Evolutionary conservation across 1,140 invertebrate genomes (phyloP).

Genomic region (Drosophila athabasca): DNA sequence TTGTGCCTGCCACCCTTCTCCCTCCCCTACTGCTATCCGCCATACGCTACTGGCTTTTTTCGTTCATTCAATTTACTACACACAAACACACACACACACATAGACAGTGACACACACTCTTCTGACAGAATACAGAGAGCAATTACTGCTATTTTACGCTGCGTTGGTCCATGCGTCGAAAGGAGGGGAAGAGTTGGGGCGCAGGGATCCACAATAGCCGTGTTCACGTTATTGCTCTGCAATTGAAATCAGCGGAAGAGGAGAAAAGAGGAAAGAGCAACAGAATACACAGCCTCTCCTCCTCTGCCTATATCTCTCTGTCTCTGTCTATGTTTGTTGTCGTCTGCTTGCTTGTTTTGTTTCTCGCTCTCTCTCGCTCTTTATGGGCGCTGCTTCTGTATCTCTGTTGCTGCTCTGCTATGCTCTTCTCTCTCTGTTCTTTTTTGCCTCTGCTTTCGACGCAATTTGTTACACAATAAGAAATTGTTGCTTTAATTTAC

Average conservation of each 20-base stretch:
- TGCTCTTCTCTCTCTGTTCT: constrained; percentile 31
- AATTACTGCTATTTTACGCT: constrained; percentile 74
- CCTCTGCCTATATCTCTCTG: constrained; percentile 27
- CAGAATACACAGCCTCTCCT: constrained; percentile 37
- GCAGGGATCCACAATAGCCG: background rate
- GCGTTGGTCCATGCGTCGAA: constrained; percentile 18
- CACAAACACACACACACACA: constrained; percentile 8
- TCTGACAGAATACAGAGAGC: constrained; percentile 40
- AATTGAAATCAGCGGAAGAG: constrained; percentile 65
- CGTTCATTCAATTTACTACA: constrained; percentile 79
- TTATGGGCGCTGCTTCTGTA: constrained; percentile 39
- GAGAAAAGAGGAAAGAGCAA: constrained; percentile 16
- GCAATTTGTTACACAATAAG: constrained; percentile 77
- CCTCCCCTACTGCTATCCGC: background rate
- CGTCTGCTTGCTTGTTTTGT: constrained; percentile 67
- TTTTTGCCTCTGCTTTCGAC: constrained; percentile 43
- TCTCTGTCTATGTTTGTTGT: constrained; percentile 50
- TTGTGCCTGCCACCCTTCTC: constrained; percentile 25
- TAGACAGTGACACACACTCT: constrained; percentile 5
- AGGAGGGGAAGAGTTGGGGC: background rate
- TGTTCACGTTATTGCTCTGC: constrained; percentile 66
- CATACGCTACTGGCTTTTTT: constrained; percentile 64
- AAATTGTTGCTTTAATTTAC: constrained; percentile 56
- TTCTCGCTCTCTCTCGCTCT: constrained; percentile 55
- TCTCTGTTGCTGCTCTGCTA: constrained; percentile 33